Conservation (phyloP, 2,113 vertebrate species). For the Gymnarchus niloticus region DNA sequence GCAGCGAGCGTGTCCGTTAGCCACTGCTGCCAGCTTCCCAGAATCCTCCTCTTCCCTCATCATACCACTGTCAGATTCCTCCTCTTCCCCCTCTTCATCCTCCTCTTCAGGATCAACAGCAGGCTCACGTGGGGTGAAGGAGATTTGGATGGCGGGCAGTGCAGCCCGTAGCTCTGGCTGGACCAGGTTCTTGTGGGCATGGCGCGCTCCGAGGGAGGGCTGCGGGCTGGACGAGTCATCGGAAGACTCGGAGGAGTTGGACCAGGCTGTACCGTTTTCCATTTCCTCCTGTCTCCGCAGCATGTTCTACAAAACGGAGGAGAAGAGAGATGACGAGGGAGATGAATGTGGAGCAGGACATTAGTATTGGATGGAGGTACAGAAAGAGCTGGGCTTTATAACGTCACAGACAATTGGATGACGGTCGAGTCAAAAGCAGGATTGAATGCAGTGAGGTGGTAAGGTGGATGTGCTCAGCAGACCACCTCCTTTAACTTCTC, state of each 20-base stretch:
- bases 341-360: neutral
- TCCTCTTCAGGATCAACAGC: slow-evolving; percentile 38
- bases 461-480: neutral
- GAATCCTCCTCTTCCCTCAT: slow-evolving; percentile 27
- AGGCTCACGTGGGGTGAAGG: slow-evolving; percentile 68
- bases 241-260: slow-evolving; percentile 87
- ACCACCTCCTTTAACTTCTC: neutral
- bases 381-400: neutral
- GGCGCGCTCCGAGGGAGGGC: slow-evolving; percentile 66
- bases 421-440: too few relatives aligned
- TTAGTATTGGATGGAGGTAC: too few relatives aligned
- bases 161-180: slow-evolving; percentile 70
- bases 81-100: slow-evolving; percentile 45
- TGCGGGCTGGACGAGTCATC: slow-evolving; percentile 90
- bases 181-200: slow-evolving; percentile 63
- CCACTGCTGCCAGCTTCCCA: slow-evolving; percentile 41
- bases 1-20: slow-evolving; percentile 65
- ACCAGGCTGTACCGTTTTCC: slow-evolving; percentile 87
- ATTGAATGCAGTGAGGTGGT: neutral
- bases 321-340: neutral
- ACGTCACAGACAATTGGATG: neutral
- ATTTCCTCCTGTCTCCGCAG: slow-evolving; percentile 78
- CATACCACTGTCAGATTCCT: slow-evolving; percentile 47
- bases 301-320: slow-evolving; percentile 71
- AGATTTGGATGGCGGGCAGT: slow-evolving; percentile 67